Conservation (phyloP, 2,888 invertebrate species). For the Cyclophora albipunctata region DNA sequence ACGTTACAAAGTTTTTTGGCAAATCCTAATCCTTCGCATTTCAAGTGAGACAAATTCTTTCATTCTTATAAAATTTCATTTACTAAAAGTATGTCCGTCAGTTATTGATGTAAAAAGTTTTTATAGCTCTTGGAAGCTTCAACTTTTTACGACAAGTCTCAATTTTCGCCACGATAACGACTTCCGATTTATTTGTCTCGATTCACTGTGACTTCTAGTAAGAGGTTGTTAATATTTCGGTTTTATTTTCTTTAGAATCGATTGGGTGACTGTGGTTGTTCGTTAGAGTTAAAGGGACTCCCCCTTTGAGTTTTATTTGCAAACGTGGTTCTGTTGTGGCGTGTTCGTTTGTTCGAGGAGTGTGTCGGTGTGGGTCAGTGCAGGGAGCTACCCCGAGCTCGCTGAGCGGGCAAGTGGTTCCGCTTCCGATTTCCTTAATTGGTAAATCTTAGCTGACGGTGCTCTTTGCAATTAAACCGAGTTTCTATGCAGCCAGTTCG, state of each 20-base stretch:
- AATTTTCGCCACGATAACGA: conserved; percentile 24
- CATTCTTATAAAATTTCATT: conserved; percentile 26
- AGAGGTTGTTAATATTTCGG: conserved; percentile 10
- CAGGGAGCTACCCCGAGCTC: conserved; percentile 6
- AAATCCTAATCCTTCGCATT: too few species aligned
- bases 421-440: conserved; percentile 66
- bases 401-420: conserved; percentile 60
- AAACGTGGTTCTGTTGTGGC: conserved; percentile 11
- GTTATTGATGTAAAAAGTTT: conserved; percentile 29
- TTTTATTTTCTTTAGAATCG: conserved; percentile 8
- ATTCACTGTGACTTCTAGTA: conserved; percentile 19
- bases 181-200: conserved; percentile 25
- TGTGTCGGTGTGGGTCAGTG: conserved; percentile 3
- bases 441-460: conserved; percentile 69
- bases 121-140: conserved; percentile 20
- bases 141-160: conserved; percentile 28
- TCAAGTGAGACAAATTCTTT: conserved; percentile 20
- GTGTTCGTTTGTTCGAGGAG: conserved; percentile 7
- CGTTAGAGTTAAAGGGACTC: conserved; percentile 10
- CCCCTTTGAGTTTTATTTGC: conserved; percentile 20
- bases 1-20: conserved; percentile 12
- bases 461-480: conserved; percentile 65
- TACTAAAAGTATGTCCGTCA: conserved; percentile 17
- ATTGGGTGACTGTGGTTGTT: background rate
- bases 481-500: conserved; percentile 44